Conservation (phyloP, 2,113 vertebrate genomes). For the Megaptera novaeangliae region DNA sequence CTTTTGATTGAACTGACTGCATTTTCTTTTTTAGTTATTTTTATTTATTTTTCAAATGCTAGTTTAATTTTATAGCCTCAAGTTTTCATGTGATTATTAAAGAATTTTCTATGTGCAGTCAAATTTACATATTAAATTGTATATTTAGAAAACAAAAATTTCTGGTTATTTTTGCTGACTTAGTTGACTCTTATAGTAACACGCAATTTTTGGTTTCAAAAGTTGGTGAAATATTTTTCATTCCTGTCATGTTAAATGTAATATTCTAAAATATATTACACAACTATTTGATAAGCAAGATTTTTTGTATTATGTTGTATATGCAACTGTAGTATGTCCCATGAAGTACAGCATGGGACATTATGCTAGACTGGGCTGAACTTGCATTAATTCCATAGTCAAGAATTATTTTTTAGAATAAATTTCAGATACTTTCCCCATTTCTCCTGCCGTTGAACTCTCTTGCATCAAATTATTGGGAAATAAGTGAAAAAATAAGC, state of each 20-base stretch:
- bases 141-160: constrained; percentile 1
- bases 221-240: background rate
- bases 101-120: background rate
- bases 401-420: background rate
- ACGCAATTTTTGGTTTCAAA: background rate
- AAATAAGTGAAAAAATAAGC: background rate
- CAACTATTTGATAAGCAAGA: background rate
- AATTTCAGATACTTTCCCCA: background rate
- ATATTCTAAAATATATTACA: background rate
- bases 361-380: background rate
- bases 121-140: background rate
- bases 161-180: background rate
- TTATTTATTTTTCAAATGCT: background rate
- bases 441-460: background rate
- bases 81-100: background rate
- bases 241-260: background rate
- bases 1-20: background rate
- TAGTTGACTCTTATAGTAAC: background rate
- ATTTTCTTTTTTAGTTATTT: background rate
- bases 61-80: background rate
- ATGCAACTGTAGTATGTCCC: background rate
- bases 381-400: background rate
- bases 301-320: background rate
- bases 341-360: background rate
- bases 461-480: background rate